A percentile compares a stretch with the other conserved stretches of the same genome.
Conservation (phyloP, 2,888 invertebrate genomes). For the Leptarthrus brevirostris region DNA sequence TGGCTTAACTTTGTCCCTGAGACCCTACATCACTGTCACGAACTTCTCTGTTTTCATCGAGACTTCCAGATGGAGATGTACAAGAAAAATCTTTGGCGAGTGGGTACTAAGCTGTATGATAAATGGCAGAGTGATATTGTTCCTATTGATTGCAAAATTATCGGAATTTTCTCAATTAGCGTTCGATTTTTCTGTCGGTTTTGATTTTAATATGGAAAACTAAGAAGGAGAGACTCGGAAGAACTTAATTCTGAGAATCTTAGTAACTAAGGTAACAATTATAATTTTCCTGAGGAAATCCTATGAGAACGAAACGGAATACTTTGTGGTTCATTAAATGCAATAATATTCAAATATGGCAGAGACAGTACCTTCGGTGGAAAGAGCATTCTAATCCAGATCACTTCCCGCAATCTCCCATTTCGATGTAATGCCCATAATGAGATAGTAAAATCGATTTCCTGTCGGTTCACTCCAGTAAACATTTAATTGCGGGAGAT, state of each 20-base stretch:
- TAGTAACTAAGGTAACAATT: too few relatives aligned
- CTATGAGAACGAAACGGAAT: too few relatives aligned
- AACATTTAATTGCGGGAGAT: constrained; percentile 38
- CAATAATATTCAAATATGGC: too few relatives aligned
- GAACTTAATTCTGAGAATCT: too few relatives aligned
- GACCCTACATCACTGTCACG: constrained; percentile 47
- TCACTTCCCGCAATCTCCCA: background rate
- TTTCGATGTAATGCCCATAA: constrained; percentile 25
- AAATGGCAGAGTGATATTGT: constrained; percentile 19
- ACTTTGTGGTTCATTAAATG: too few relatives aligned
- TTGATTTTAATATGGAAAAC: too few relatives aligned
- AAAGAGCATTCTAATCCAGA: too few relatives aligned
- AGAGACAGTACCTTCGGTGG: too few relatives aligned
- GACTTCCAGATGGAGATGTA: background rate
- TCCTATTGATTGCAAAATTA: constrained; percentile 34
- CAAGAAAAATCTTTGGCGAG: constrained; percentile 13
- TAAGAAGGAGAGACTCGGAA: too few relatives aligned
- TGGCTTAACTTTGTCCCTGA: constrained; percentile 47
- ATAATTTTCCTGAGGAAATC: too few relatives aligned
- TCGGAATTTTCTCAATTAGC: constrained; percentile 6
- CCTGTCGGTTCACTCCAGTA: constrained; percentile 40
- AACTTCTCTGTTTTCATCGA: constrained; percentile 6
- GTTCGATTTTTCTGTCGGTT: too few relatives aligned
- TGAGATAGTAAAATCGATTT: constrained; percentile 40
- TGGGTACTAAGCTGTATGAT: constrained; percentile 17